phyloP scores from a whole-genome alignment of 2,113 vertebrate genomes.

The Canis aureus region DNA sequence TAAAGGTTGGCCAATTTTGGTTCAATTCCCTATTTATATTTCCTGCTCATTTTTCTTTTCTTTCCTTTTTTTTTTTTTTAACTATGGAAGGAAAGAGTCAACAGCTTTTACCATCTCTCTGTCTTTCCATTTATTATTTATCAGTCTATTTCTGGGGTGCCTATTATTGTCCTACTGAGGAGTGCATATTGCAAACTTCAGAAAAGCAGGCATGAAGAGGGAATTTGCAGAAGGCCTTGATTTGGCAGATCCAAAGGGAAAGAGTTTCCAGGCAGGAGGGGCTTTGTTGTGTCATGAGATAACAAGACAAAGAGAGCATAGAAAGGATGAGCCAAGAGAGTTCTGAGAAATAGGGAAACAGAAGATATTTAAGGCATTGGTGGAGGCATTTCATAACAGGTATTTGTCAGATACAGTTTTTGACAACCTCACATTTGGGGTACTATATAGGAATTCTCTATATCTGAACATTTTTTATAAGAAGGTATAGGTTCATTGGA shows the following conservation, averaged over 20 bases:
- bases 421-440: background rate
- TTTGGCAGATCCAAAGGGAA: constrained; percentile 58
- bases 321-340: background rate
- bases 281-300: constrained; percentile 61
- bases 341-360: constrained; percentile 36
- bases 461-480: background rate
- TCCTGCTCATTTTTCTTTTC: background rate
- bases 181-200: constrained; percentile 47
- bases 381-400: background rate
- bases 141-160: background rate
- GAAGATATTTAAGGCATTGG: background rate
- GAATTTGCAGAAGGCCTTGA: constrained; percentile 15
- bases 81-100: background rate
- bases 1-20: constrained; percentile 5
- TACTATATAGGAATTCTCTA: background rate
- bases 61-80: constrained; percentile 21
- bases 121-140: constrained; percentile 66
- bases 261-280: background rate
- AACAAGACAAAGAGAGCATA: constrained; percentile 60
- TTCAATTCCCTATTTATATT: background rate
- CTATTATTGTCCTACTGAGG: constrained; percentile 7
- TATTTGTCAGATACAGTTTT: constrained; percentile 30
- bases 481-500: background rate
- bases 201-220: background rate
- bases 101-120: background rate